Evolutionary conservation across 1,140 invertebrate genomes (phyloP).

Genomic region (Archegozetes longisetosus): DNA sequence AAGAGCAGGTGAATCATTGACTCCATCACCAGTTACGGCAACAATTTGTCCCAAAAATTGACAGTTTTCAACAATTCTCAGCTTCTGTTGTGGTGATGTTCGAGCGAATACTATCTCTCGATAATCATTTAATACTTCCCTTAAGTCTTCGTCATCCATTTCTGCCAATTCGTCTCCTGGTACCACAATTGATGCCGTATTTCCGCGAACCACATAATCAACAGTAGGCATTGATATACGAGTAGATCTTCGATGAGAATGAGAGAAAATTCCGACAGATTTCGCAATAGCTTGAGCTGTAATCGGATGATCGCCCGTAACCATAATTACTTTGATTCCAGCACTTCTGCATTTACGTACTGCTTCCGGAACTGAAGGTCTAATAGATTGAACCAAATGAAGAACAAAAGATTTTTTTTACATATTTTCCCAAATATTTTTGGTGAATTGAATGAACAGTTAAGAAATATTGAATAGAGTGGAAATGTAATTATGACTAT

Average conservation of each 20-base stretch:
- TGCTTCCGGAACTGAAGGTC: constrained; percentile 26
- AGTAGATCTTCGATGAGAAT: constrained; percentile 1
- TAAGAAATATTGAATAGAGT: no score
- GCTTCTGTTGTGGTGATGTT: constrained; percentile 94
- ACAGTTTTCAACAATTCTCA: constrained; percentile 96
- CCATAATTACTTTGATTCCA: constrained; percentile 25
- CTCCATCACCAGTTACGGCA: constrained; percentile 80
- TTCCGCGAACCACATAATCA: constrained; percentile 28
- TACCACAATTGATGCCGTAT: constrained; percentile 43
- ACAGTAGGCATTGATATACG: constrained; percentile 20
- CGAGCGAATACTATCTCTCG: constrained; percentile 86
- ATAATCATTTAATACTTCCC: constrained; percentile 41
- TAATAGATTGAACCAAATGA: background rate
- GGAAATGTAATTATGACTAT: no score
- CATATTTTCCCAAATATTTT: no score
- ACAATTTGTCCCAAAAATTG: constrained; percentile 54
- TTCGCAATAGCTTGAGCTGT: constrained; percentile 37
- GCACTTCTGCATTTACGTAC: constrained; percentile 26
- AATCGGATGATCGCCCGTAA: constrained; percentile 23
- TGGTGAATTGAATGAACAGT: no score
- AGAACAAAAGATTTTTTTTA: background rate
- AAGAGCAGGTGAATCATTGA: constrained; percentile 93
- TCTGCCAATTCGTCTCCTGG: constrained; percentile 49
- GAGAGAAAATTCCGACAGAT: constrained; percentile 35
- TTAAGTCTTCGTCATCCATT: constrained; percentile 39